Percentiles rank a stretch among this genome's conserved stretches.
phyloP scores from a whole-genome alignment of 2,113 vertebrate genomes.

The Irena cyanogastra region DNA sequence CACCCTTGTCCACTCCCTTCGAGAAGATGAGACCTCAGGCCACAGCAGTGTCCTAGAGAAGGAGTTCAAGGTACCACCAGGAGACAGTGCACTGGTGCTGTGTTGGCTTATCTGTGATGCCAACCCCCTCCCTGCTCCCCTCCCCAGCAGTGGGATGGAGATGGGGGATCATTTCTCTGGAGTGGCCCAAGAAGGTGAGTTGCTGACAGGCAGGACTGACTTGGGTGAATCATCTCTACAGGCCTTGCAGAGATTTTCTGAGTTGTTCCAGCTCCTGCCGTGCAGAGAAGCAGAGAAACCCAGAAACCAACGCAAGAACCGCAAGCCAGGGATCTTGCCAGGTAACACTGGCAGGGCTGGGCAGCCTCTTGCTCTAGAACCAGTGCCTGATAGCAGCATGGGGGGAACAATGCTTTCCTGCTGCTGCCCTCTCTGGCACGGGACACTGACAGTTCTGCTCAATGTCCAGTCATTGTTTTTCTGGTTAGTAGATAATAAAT shows the following conservation, averaged over 20 bases:
- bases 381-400: rapidly evolving
- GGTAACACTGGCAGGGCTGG: background rate
- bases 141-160: background rate
- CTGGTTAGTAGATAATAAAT: background rate
- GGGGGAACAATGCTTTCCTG: rapidly evolving
- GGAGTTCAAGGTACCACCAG: conserved; percentile 61
- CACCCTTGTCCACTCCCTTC: background rate
- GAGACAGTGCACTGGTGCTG: background rate
- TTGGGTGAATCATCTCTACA: background rate
- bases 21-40: background rate
- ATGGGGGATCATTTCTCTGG: background rate
- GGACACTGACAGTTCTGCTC: background rate
- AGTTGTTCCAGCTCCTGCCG: conserved; percentile 50
- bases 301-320: conserved; percentile 58
- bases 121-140: rapidly evolving
- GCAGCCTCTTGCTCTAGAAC: background rate
- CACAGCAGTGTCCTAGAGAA: background rate
- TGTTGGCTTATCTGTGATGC: background rate
- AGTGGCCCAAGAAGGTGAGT: background rate
- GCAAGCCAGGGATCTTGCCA: conserved; percentile 53
- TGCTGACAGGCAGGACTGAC: background rate
- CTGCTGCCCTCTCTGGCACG: background rate
- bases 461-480: background rate
- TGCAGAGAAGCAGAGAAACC: conserved; percentile 48
- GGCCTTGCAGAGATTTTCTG: conserved; percentile 46